Conservation (phyloP, 2,797 vertebrate genomes). For the Threskiornis aethiopicus region DNA sequence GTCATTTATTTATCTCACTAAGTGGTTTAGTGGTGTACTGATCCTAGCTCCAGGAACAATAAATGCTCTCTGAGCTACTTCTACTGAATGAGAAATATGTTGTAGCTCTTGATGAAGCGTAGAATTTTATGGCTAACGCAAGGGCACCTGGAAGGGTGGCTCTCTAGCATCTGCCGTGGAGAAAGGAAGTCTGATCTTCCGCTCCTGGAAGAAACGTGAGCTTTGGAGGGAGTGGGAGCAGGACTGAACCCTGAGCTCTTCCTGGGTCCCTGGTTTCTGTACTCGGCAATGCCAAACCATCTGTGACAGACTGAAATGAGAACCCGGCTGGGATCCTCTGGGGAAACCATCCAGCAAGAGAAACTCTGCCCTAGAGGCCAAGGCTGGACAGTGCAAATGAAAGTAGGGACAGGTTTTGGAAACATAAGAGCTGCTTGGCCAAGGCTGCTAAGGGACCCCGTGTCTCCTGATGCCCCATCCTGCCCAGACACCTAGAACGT, state of each 20-base stretch:
- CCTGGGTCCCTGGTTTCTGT: not conserved
- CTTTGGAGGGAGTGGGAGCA: not conserved
- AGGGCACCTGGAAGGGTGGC: not conserved
- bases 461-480: not conserved
- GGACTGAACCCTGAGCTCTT: not conserved
- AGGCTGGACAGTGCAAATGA: not conserved
- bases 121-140: not conserved
- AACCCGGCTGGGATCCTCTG: not conserved
- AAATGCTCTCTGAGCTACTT: not conserved
- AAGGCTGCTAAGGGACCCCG: not conserved
- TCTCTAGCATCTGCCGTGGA: not conserved
- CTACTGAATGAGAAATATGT: not conserved
- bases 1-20: slow-evolving; percentile 35
- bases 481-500: not conserved
- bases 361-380: not conserved
- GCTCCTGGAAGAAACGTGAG: not conserved
- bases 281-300: not conserved
- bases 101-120: not conserved
- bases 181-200: not conserved
- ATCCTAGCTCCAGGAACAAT: not conserved
- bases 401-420: not conserved
- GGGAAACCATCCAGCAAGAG: not conserved
- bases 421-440: not conserved
- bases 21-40: not conserved
- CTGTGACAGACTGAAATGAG: not conserved